Evolutionary conservation across 2,113 vertebrate species (phyloP).

Genomic region (Ibidorhyncha struthersii): DNA sequence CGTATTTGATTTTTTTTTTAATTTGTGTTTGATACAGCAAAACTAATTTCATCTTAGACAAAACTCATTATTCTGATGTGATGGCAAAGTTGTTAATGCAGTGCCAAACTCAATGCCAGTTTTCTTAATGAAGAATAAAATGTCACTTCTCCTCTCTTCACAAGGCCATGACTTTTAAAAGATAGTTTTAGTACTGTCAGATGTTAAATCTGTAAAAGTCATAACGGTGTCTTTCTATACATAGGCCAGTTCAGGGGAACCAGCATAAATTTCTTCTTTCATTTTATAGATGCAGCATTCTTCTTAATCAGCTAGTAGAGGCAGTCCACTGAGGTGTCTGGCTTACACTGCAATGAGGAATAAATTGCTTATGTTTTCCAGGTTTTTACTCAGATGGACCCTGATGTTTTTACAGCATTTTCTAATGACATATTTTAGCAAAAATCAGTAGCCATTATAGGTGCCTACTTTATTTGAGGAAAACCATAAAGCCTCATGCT

Average conservation of each 20-base stretch:
- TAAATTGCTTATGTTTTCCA: neutral
- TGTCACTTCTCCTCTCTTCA: neutral
- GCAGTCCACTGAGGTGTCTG: neutral
- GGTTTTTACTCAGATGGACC: neutral
- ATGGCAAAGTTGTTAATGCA: neutral
- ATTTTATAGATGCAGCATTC: neutral
- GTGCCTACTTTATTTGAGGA: neutral
- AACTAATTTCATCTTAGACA: neutral
- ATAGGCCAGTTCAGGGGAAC: neutral
- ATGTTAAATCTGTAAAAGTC: neutral
- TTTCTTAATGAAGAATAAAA: neutral
- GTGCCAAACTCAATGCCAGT: neutral
- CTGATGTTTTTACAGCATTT: neutral
- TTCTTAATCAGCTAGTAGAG: neutral
- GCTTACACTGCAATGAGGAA: neutral
- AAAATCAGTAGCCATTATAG: neutral
- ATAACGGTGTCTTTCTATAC: neutral
- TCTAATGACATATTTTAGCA: neutral
- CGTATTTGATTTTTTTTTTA: neutral
- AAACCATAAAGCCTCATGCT: neutral
- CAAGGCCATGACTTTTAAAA: neutral
- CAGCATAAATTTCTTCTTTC: neutral
- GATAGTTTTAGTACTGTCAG: neutral
- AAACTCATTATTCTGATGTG: neutral
- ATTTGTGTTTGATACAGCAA: neutral